Conservation (phyloP, 2,113 vertebrate species). For the Eidolon helvum region DNA sequence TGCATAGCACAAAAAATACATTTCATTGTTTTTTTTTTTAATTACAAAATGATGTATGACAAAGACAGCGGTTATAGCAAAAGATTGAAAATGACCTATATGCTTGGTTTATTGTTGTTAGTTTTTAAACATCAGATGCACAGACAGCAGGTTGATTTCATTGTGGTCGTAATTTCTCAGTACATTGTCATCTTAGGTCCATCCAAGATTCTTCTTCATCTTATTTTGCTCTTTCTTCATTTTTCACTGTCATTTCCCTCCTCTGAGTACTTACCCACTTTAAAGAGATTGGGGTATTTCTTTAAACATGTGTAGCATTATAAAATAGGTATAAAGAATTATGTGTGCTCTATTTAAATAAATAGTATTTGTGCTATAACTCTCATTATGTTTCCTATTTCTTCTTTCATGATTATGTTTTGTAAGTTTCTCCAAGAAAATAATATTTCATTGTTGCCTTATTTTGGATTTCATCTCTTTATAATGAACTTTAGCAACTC, state of each 20-base stretch:
- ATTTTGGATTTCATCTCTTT: constrained; percentile 5
- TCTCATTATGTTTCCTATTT: background rate
- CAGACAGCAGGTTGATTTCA: background rate
- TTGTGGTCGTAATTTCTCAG: background rate
- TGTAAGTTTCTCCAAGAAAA: background rate
- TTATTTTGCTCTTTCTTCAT: background rate
- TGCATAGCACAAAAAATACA: background rate
- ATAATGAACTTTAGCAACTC: background rate
- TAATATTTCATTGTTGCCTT: background rate
- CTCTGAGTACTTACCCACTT: background rate
- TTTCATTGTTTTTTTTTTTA: background rate
- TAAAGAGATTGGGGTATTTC: background rate
- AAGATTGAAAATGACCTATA: background rate
- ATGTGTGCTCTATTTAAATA: background rate
- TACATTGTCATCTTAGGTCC: background rate
- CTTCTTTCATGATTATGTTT: background rate
- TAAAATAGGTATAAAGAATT: background rate
- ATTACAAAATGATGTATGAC: background rate
- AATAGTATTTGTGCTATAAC: background rate
- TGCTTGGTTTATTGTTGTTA: background rate
- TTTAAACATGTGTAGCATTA: background rate
- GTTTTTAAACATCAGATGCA: background rate
- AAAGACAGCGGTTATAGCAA: background rate
- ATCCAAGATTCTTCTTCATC: background rate
- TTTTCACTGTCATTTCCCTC: background rate